These are phyloP conservation scores for Callyntrura sp. DNA, from an alignment of 2,888 invertebrate species.

Conservation along the genomic window DNA sequence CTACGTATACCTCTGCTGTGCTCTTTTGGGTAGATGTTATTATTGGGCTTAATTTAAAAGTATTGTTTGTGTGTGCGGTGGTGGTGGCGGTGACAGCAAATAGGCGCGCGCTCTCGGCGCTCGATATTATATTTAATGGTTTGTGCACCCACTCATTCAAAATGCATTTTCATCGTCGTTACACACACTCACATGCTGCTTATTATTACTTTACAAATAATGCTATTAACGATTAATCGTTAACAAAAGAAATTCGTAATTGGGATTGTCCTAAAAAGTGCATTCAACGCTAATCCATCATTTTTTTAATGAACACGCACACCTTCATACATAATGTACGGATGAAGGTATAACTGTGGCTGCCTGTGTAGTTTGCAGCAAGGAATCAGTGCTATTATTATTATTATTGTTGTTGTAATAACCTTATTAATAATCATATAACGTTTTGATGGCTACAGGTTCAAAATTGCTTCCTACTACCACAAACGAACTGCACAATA, in stretches of 20 bases:
- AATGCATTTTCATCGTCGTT: background rate
- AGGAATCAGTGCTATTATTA: too few relatives aligned
- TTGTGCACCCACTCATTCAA: constrained; percentile 15
- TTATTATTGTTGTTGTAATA: constrained; percentile 5
- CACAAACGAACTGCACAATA: too few relatives aligned
- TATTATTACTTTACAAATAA: background rate
- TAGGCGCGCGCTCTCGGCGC: background rate
- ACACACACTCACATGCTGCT: background rate
- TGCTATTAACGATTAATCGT: background rate
- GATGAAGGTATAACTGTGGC: too few relatives aligned
- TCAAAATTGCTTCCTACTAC: constrained; percentile 16
- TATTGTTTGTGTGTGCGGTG: constrained; percentile 11
- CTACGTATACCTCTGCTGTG: background rate
- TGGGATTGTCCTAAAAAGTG: constrained; percentile 58
- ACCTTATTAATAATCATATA: constrained; percentile 42
- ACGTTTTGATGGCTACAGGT: background rate
- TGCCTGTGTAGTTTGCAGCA: background rate
- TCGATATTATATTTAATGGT: background rate
- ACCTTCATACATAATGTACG: constrained; percentile 8
- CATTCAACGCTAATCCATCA: constrained; percentile 46
- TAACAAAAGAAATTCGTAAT: constrained; percentile 29
- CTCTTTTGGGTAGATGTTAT: background rate
- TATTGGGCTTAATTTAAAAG: constrained; percentile 46
- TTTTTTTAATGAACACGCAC: constrained; percentile 44
- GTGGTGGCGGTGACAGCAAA: constrained; percentile 36